These are phyloP conservation scores for Dicaeum eximium DNA, from an alignment of 2,113 vertebrate genomes.

Conservation along the genomic window DNA sequence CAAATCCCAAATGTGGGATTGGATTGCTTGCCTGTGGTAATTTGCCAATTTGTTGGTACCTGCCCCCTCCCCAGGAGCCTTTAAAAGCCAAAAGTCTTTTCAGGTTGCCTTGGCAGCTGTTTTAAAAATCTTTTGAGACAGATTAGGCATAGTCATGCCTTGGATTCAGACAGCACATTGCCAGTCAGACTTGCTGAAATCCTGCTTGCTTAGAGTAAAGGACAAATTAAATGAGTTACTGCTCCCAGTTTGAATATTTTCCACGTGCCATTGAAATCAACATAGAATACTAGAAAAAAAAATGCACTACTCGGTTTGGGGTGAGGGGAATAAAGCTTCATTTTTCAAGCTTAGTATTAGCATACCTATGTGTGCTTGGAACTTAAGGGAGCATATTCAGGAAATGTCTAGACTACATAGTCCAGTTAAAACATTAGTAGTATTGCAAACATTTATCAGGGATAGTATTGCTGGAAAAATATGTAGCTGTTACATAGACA, in stretches of 20 bases:
- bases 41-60: not conserved
- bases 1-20: not conserved
- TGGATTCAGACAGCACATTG: not conserved
- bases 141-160: not conserved
- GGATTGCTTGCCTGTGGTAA: not conserved
- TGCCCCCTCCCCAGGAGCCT: not conserved
- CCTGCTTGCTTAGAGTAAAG: not conserved
- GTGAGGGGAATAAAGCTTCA: not conserved
- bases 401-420: not conserved
- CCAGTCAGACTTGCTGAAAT: not conserved
- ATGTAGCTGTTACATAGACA: not conserved
- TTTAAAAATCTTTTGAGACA: not conserved
- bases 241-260: not conserved
- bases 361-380: not conserved
- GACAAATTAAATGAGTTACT: slow-evolving; percentile 5
- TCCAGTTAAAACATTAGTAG: not conserved
- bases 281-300: not conserved
- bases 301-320: not conserved
- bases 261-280: not conserved
- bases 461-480: not conserved
- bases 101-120: not conserved
- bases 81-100: not conserved
- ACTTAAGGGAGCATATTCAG: not conserved
- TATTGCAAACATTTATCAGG: not conserved
- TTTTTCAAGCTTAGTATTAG: not conserved